Percentiles rank a stretch among this genome's conserved stretches.
Conservation (phyloP, 2,113 vertebrate genomes). For the Cyprinodon variegatus region DNA sequence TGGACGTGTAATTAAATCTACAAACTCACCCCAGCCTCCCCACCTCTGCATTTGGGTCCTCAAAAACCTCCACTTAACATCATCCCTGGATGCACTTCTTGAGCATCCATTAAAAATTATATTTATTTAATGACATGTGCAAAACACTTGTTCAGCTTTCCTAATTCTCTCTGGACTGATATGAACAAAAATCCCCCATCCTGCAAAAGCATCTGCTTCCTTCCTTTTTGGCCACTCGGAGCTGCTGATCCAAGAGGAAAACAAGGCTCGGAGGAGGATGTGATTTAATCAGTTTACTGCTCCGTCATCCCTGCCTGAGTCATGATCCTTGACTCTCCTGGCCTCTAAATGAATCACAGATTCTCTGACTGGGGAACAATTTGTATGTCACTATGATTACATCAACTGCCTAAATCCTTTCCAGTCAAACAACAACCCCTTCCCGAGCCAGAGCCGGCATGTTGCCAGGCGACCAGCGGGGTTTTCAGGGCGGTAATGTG, state of each 20-base stretch:
- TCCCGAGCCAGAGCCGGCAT: background rate
- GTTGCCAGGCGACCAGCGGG: background rate
- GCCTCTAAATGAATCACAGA: constrained; percentile 63
- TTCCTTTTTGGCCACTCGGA: constrained; percentile 32
- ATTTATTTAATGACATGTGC: background rate
- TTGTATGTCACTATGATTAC: constrained; percentile 37
- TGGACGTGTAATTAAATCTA: no score
- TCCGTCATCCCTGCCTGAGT: constrained; percentile 57
- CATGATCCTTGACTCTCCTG: constrained; percentile 43
- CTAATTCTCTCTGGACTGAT: background rate
- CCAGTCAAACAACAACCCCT: constrained; percentile 21
- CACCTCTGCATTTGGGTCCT: no score
- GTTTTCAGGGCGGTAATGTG: constrained; percentile 10
- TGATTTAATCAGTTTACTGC: constrained; percentile 61
- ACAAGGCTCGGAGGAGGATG: constrained; percentile 35
- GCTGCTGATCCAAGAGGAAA: constrained; percentile 51
- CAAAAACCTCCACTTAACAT: no score
- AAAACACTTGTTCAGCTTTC: background rate
- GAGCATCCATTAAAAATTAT: background rate
- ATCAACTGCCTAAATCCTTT: constrained; percentile 38
- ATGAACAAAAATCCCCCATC: constrained; percentile 3
- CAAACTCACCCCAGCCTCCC: no score
- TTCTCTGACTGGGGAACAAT: constrained; percentile 35
- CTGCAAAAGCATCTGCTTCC: constrained; percentile 32
- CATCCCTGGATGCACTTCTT: no score